Base-by-base conservation (phyloP, 1,140 invertebrate species). In the Heterodera carotae region DNA sequence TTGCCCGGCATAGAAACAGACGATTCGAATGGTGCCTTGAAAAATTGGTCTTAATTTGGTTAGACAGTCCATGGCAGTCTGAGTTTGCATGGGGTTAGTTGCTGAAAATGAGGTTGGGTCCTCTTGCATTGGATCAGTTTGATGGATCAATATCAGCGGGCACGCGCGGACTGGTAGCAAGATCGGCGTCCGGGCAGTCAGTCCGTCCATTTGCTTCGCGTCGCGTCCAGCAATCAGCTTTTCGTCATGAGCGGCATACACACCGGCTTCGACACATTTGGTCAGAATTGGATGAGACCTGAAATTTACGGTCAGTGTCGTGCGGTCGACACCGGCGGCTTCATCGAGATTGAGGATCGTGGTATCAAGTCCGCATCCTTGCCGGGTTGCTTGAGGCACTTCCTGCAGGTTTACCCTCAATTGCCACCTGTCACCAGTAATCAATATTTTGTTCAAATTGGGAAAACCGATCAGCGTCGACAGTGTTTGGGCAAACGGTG, bases 31-130 rank as follows among this genome's bases (percentile, higher is more conserved):
- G 4, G 10, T 6, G 36, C 36, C 36, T 4, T 39, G 4, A 10
- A 39, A 39, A 39, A 4, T 6, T 39, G 36, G 36, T 22, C 22
- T 2, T 36, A 18, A 25, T 15, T 4, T 22, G 22, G 64, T n/a
- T 6, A 67, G n/a, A 6, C 31, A 67, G 15, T 67, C n/a, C 64
- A n/a, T 67, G 31, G n/a, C 64, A 22, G 64, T 67, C 22, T n/a
- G 31, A 2, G 64, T 67, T 36, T 33, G 31, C 36, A 33, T 36
- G 15, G 64, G 64, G 6, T 67, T 67, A 18, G 64, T 67, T 67
- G 64, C 64, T 6, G 64, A 67, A 36, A 67, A 67, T 36, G 64
- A 67, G 15, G 64, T 67, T 3, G 64, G 64, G 36, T 67, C 64
- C 36, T 67, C 31, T 22, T 33, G 12, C 64, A 67, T 67, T 15